A percentile compares a stretch with the other conserved stretches of the same genome.
These are phyloP conservation scores for Philopedon plagiatum DNA, from an alignment of 2,888 invertebrate genomes.

Conservation along the genomic window DNA sequence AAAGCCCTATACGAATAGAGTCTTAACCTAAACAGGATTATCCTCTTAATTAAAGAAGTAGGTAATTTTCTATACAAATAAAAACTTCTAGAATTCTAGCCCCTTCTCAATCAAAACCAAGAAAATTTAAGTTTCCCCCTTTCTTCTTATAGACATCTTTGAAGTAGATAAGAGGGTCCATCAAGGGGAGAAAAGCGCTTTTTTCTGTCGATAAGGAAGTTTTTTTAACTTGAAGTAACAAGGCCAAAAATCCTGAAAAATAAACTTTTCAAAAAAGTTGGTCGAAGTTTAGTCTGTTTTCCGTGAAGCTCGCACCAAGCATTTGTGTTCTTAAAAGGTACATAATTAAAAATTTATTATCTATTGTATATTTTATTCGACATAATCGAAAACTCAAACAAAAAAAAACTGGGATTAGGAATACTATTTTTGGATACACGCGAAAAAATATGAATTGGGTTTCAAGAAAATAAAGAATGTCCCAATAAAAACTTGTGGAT, in stretches of 20 bases:
- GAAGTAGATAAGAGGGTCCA: slow-evolving; percentile 37
- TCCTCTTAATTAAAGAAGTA: slow-evolving; percentile 26
- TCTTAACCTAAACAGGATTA: neutral
- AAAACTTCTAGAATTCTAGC: slow-evolving; percentile 31
- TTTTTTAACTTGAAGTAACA: slow-evolving; percentile 23
- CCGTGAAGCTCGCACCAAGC: too few relatives aligned
- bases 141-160: slow-evolving; percentile 29
- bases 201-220: slow-evolving; percentile 33
- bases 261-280: neutral
- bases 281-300: neutral
- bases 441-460: too few relatives aligned
- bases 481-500: too few relatives aligned
- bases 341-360: too few relatives aligned
- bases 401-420: too few relatives aligned
- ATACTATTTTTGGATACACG: too few relatives aligned
- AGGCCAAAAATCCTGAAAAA: slow-evolving; percentile 10
- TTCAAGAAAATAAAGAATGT: too few relatives aligned
- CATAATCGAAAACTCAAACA: too few relatives aligned
- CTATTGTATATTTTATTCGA: too few relatives aligned
- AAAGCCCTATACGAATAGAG: too few relatives aligned
- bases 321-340: too few relatives aligned
- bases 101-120: slow-evolving; percentile 32
- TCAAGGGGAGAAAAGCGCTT: slow-evolving; percentile 18
- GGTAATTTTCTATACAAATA: slow-evolving; percentile 27
- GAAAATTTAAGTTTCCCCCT: slow-evolving; percentile 30